Conservation (phyloP, 1,140 invertebrate genomes). For the Anastrepha ludens region DNA sequence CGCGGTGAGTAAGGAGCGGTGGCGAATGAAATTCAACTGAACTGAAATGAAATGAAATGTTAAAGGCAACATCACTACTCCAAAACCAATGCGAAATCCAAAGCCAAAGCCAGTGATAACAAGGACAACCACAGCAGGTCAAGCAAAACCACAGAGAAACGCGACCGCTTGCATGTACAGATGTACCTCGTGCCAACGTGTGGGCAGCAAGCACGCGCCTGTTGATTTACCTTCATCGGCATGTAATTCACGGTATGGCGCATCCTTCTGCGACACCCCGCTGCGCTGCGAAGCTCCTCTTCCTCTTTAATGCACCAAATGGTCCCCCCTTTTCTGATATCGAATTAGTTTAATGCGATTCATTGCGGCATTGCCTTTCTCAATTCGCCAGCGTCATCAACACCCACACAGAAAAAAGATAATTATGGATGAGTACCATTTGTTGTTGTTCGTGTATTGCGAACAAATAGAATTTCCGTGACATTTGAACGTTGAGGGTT, state of each 20-base stretch:
- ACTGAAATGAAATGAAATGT: slow-evolving; percentile 67
- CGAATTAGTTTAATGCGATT: slow-evolving; percentile 67
- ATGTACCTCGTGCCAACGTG: background rate
- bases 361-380: slow-evolving; percentile 60
- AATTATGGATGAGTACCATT: slow-evolving; percentile 73
- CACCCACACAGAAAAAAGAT: slow-evolving; percentile 57
- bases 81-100: background rate
- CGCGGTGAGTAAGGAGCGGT: background rate
- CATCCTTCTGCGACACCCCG: background rate
- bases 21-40: too few species aligned
- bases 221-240: background rate
- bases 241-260: background rate
- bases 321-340: slow-evolving; percentile 22
- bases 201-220: background rate
- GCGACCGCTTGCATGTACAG: background rate
- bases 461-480: slow-evolving; percentile 34
- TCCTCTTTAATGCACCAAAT: background rate
- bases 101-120: background rate
- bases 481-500: background rate
- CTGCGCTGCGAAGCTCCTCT: background rate
- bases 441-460: slow-evolving; percentile 60
- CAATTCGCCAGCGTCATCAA: slow-evolving; percentile 65
- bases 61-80: slow-evolving; percentile 67
- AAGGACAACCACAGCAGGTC: slow-evolving; percentile 19
- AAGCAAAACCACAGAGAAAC: slow-evolving; percentile 48